Percentiles rank a stretch among this genome's conserved stretches.
These are phyloP conservation scores for Eudorcas thomsonii DNA, from an alignment of 2,113 vertebrate species.

Conservation along the genomic window DNA sequence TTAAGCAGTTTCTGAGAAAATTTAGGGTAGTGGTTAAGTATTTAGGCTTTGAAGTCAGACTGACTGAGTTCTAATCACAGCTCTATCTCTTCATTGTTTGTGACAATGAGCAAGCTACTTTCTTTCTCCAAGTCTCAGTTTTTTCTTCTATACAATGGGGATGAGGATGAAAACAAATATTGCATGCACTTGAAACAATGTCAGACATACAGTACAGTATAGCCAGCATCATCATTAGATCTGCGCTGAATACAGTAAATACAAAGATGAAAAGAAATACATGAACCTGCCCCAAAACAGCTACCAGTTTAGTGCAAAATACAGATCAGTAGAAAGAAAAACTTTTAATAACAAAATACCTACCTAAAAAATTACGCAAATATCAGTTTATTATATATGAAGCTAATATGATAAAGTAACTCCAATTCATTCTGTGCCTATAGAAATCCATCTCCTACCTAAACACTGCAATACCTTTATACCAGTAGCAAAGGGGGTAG, in stretches of 20 bases:
- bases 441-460: neutral
- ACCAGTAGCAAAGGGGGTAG: neutral
- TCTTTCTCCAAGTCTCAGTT: conserved; percentile 5
- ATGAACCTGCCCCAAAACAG: neutral
- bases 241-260: neutral
- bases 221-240: neutral
- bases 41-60: neutral
- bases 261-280: neutral
- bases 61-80: neutral
- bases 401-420: conserved; percentile 37
- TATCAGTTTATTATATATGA: neutral
- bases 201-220: neutral
- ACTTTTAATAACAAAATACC: conserved; percentile 18
- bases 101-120: neutral
- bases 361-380: neutral
- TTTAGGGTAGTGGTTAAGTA: neutral
- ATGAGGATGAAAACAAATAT: conserved; percentile 9
- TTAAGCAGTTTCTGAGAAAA: conserved; percentile 16
- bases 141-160: conserved; percentile 28
- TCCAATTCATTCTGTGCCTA: neutral
- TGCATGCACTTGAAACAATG: neutral
- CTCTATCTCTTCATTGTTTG: neutral
- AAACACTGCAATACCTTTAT: neutral
- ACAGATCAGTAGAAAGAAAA: neutral
- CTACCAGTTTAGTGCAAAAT: conserved; percentile 12